Evolutionary conservation across 2,888 invertebrate species (phyloP).

Genomic region (Miltochrista miniata): DNA sequence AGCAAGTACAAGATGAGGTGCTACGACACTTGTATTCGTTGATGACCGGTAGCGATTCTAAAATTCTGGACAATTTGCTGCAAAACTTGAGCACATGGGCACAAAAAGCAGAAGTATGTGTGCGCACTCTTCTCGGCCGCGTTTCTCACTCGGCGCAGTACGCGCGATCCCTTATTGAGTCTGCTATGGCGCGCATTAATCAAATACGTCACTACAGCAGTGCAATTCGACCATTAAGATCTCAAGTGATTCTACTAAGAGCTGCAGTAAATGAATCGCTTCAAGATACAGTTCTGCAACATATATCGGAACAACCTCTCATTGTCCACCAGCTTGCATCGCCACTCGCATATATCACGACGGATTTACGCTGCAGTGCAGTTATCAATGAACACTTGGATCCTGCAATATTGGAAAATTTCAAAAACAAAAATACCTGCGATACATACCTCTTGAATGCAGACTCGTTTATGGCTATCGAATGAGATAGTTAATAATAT

Average conservation of each 20-base stretch:
- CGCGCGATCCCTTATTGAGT: conserved; percentile 42
- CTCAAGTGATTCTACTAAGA: conserved; percentile 46
- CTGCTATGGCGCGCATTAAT: conserved; percentile 42
- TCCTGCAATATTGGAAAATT: conserved; percentile 34
- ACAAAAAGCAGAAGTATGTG: conserved; percentile 23
- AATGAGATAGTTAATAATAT: background rate
- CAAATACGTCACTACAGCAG: conserved; percentile 32
- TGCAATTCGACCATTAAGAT: conserved; percentile 32
- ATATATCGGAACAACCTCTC: conserved; percentile 40
- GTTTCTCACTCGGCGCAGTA: conserved; percentile 53
- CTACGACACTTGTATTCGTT: conserved; percentile 16
- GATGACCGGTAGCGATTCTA: conserved; percentile 1
- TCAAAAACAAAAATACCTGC: conserved; percentile 41
- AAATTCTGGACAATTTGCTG: conserved; percentile 8
- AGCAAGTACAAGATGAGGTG: conserved; percentile 17
- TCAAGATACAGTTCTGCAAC: conserved; percentile 20
- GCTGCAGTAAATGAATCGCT: conserved; percentile 5
- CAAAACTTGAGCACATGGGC: conserved; percentile 13
- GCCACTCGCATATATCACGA: conserved; percentile 29
- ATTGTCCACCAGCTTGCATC: conserved; percentile 38
- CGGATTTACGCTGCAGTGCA: conserved; percentile 43
- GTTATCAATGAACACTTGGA: conserved; percentile 49
- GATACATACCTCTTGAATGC: conserved; percentile 20
- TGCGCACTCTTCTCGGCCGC: conserved; percentile 39
- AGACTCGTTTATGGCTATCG: conserved; percentile 11